Percentiles rank a stretch among this genome's conserved stretches.
These are phyloP conservation scores for Gibbula magus DNA, from an alignment of 2,888 invertebrate genomes.

Conservation along the genomic window DNA sequence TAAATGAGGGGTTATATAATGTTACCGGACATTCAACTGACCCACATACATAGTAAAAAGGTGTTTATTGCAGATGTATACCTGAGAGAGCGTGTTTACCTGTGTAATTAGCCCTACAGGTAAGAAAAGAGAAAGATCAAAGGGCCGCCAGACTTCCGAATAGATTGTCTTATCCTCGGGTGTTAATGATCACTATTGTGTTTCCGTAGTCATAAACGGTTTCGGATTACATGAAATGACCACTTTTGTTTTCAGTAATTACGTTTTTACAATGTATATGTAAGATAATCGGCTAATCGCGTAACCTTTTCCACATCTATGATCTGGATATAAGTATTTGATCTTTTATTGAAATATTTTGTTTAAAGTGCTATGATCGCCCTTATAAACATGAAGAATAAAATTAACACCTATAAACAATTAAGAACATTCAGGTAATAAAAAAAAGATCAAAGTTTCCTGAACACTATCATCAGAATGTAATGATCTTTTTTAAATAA, in stretches of 20 bases:
- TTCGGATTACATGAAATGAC: neutral
- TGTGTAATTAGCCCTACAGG: neutral
- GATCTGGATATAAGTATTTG: no score
- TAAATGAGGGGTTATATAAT: no score
- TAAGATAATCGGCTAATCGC: neutral
- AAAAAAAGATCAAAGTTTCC: no score
- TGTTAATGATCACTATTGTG: neutral
- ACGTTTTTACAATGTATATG: neutral
- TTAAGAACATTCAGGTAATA: no score
- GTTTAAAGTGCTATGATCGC: no score
- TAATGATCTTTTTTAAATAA: no score
- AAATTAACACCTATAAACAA: no score
- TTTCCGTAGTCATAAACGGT: neutral
- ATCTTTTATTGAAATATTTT: no score
- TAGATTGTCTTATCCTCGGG: neutral
- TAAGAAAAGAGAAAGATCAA: neutral
- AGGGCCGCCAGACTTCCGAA: neutral
- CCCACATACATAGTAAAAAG: neutral
- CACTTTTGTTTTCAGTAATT: neutral
- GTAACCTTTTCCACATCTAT: neutral
- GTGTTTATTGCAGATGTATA: slow-evolving; percentile 4
- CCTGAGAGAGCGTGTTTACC: neutral
- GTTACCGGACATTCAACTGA: neutral
- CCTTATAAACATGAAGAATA: no score
- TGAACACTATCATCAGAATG: no score